These are phyloP conservation scores for Nasonia giraulti DNA, from an alignment of 1,140 invertebrate genomes.

Conservation along the genomic window DNA sequence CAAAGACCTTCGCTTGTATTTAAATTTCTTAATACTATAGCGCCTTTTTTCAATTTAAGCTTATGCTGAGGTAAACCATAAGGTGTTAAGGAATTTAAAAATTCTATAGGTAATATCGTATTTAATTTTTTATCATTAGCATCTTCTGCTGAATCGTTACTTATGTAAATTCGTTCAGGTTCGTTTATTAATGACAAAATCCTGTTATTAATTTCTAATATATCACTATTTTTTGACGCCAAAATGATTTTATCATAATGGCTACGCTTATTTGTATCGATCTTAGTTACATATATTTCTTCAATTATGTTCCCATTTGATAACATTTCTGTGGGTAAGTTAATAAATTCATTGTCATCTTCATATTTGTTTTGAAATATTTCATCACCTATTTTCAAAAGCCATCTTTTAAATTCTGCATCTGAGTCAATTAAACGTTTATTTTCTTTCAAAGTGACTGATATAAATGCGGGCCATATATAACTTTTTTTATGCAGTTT, in stretches of 20 bases:
- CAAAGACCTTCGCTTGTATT: slow-evolving; percentile 66
- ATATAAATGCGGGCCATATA: too few relatives aligned
- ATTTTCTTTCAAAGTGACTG: too few relatives aligned
- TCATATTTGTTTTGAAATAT: neutral
- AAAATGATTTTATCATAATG: slow-evolving; percentile 16
- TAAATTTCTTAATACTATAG: slow-evolving; percentile 60
- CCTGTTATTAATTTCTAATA: slow-evolving; percentile 30
- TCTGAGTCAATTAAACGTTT: neutral
- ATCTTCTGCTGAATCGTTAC: slow-evolving; percentile 22
- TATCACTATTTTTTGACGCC: slow-evolving; percentile 28
- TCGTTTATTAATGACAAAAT: slow-evolving; percentile 8
- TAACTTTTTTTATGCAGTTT: too few relatives aligned
- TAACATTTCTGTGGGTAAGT: neutral
- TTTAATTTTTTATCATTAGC: neutral
- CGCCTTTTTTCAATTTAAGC: slow-evolving; percentile 43
- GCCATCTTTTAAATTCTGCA: neutral
- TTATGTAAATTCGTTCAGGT: neutral
- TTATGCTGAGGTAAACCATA: slow-evolving; percentile 27
- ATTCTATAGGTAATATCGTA: slow-evolving; percentile 28
- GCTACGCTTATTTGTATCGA: slow-evolving; percentile 1
- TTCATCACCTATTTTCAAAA: neutral
- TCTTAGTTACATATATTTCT: slow-evolving; percentile 10
- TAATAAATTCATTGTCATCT: neutral
- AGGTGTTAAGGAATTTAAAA: slow-evolving; percentile 40
- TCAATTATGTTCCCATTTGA: neutral